phyloP scores from a whole-genome alignment of 2,113 vertebrate species.

The Neolamprologus hecqui region DNA sequence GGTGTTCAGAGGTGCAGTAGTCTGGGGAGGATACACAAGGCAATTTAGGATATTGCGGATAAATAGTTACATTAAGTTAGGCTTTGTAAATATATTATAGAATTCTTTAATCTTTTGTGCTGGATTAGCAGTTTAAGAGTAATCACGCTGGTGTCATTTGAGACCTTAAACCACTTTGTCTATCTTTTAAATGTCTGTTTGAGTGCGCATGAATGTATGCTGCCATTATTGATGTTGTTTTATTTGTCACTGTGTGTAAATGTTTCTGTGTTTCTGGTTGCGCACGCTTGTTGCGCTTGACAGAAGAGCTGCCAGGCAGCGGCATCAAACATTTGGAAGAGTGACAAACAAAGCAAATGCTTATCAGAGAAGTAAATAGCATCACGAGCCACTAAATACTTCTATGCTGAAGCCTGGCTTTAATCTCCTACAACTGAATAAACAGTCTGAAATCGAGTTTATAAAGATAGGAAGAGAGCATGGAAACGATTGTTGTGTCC shows the following conservation, averaged over 20 bases:
- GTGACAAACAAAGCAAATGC: slow-evolving; percentile 46
- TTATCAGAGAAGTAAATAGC: slow-evolving; percentile 42
- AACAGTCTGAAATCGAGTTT: slow-evolving; percentile 1
- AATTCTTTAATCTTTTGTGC: background rate
- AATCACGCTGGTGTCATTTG: background rate
- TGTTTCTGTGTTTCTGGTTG: slow-evolving; percentile 21
- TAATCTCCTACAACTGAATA: slow-evolving; percentile 11
- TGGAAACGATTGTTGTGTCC: background rate
- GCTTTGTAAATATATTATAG: background rate
- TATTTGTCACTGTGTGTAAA: slow-evolving; percentile 1
- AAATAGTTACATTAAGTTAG: background rate
- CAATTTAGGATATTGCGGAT: background rate
- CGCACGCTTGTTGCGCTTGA: slow-evolving; percentile 18
- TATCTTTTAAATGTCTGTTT: background rate
- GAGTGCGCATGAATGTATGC: background rate
- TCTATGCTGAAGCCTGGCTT: slow-evolving; percentile 7
- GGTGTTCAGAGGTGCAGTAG: slow-evolving; percentile 85
- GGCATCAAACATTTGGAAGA: slow-evolving; percentile 48
- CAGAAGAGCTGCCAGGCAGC: slow-evolving; percentile 44
- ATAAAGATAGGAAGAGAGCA: background rate
- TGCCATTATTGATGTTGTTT: background rate
- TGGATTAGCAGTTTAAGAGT: background rate
- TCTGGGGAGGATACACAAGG: slow-evolving; percentile 65
- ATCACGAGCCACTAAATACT: slow-evolving; percentile 2
- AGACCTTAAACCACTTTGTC: background rate